These are phyloP conservation scores for Smithornis capensis DNA, from an alignment of 2,113 vertebrate genomes.

Conservation along the genomic window DNA sequence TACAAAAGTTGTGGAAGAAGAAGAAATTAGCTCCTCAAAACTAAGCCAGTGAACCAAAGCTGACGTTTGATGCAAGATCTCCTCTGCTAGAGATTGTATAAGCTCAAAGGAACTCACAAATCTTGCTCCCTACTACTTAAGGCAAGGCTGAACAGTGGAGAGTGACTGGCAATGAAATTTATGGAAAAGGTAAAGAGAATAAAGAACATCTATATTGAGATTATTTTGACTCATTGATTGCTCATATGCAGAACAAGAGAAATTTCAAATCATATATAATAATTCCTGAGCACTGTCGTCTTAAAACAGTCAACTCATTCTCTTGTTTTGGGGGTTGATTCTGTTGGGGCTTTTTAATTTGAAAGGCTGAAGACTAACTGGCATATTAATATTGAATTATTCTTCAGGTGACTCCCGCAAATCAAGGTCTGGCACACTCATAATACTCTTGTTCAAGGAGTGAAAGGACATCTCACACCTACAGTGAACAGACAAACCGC, in stretches of 20 bases:
- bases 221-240: not conserved
- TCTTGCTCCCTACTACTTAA: not conserved
- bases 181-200: not conserved
- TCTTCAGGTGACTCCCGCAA: not conserved
- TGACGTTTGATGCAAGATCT: not conserved
- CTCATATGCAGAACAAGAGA: not conserved
- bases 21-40: not conserved
- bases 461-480: not conserved
- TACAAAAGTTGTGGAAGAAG: not conserved
- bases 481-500: not conserved
- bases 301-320: not conserved
- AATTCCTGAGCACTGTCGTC: not conserved
- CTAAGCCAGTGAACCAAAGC: not conserved
- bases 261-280: not conserved
- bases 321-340: not conserved
- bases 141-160: not conserved
- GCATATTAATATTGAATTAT: not conserved
- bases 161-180: not conserved
- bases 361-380: not conserved
- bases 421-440: fast-evolving
- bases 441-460: not conserved
- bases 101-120: not conserved
- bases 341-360: not conserved
- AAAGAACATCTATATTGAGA: not conserved
- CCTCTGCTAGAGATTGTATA: not conserved